Evolutionary conservation across 2,797 vertebrate species (phyloP).

Genomic region (Gambusia yucatana): DNA sequence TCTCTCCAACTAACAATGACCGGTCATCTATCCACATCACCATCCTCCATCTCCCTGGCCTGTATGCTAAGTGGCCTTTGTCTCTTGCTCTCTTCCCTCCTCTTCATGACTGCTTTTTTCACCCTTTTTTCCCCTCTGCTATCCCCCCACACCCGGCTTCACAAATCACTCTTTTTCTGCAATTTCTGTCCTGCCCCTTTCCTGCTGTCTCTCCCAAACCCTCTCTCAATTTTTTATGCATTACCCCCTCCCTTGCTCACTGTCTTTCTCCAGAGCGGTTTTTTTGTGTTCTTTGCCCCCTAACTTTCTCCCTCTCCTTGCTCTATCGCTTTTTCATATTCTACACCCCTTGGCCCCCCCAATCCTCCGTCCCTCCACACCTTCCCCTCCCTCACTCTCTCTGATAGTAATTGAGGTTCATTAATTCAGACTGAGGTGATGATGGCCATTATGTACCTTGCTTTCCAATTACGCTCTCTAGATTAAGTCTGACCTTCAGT

Average conservation of each 20-base stretch:
- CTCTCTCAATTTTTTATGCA: slow-evolving; percentile 72
- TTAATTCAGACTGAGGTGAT: slow-evolving; percentile 98
- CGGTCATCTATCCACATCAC: slow-evolving; percentile 84
- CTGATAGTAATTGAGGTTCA: slow-evolving; percentile 86
- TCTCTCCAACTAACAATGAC: slow-evolving; percentile 83
- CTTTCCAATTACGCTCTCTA: slow-evolving; percentile 99
- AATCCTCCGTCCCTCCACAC: slow-evolving; percentile 61
- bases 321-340: slow-evolving; percentile 74
- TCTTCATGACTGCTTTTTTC: slow-evolving; percentile 82
- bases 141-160: slow-evolving; percentile 57
- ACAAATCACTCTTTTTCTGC: slow-evolving; percentile 76
- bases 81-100: slow-evolving; percentile 80
- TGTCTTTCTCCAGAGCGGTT: slow-evolving; percentile 58
- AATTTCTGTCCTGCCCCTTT: slow-evolving; percentile 70
- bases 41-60: slow-evolving; percentile 80
- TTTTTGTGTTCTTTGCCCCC: slow-evolving; percentile 77
- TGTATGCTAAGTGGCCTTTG: slow-evolving; percentile 84
- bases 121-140: slow-evolving; percentile 77
- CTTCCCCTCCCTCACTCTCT: slow-evolving; percentile 73
- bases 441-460: slow-evolving; percentile 99
- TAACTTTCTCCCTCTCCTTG: slow-evolving; percentile 66
- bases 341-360: slow-evolving; percentile 64
- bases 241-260: slow-evolving; percentile 67
- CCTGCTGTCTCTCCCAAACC: slow-evolving; percentile 62
- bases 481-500: slow-evolving; percentile 99